A percentile compares a stretch with the other conserved stretches of the same genome.
These are phyloP conservation scores for Misgurnus mizolepis DNA, from an alignment of 2,113 vertebrate species.

Conservation along the genomic window DNA sequence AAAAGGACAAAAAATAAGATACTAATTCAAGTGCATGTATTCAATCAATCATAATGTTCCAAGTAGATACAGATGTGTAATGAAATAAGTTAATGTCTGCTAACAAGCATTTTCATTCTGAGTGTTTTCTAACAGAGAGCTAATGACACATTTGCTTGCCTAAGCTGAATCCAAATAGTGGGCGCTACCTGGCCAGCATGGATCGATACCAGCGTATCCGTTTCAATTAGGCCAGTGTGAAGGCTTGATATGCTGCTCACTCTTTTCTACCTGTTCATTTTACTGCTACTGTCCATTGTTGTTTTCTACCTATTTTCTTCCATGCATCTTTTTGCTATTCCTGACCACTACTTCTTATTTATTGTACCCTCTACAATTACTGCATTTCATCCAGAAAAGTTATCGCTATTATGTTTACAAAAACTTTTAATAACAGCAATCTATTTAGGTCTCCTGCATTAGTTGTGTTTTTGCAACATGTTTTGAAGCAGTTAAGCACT, in stretches of 20 bases:
- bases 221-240: constrained; percentile 21
- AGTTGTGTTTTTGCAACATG: neutral
- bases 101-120: neutral
- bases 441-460: too few relatives aligned
- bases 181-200: neutral
- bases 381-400: neutral
- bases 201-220: constrained; percentile 27
- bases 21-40: too few relatives aligned
- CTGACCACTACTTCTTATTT: neutral
- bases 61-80: neutral
- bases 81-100: neutral
- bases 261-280: constrained; percentile 1
- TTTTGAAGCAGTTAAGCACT: neutral
- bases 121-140: neutral
- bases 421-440: too few relatives aligned
- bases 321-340: neutral
- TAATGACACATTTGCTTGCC: constrained; percentile 30
- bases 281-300: constrained; percentile 1
- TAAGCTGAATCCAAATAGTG: neutral
- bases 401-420: neutral
- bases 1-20: too few relatives aligned
- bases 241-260: neutral
- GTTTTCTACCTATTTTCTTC: neutral
- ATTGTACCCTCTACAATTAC: neutral
- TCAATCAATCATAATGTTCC: neutral